Evolutionary conservation across 1,140 invertebrate species (phyloP), one percentile per base, ranked within the genome.

Genomic region (Panonychus citri): DNA sequence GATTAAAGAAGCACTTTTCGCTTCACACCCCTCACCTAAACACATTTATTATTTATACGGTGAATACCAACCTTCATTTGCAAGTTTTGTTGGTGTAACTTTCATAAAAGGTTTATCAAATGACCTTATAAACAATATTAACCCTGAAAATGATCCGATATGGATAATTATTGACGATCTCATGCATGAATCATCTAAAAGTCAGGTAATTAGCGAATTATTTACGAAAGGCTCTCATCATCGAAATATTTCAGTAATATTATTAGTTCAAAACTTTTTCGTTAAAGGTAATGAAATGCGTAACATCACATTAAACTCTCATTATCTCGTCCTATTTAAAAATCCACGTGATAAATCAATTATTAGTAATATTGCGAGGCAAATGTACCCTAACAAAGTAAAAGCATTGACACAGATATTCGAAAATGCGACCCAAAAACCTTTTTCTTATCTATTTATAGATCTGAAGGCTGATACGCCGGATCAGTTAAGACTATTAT

Each of bases 141-240:
- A 40, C n/a, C n/a, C n/a, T n/a, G n/a, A n/a, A 17, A n/a, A 40
- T 49, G 61, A 12, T 15, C 58, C 46, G 17, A 56, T 37, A 1
- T 59, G 52, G 43, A 5, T 49, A 21, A 24, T 55, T 54, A 10
- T 56, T 30, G 50, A 57, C 51, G 1, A 57, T 34, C 0, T 10
- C 12, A 40, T 57, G 56, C 19, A 48, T 49, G 40, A 57, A 51
- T 2, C 55, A 26, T 39, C 57, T 54, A 8, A 34, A 54, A 28
- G 57, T 54, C 17, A 57, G 37, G 27, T 60, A 7, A 40, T 40
- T 7, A 40, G 39, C 7, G 39, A 40, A 17, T 7, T 40, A 1
- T 40, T 40, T 7, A 40, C 39, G 13, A 40, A 40, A 40, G 39
- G 39, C 7, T 17, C 13, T 40, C 39, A 40, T 40, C 39, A 40